Percentiles rank a stretch among this genome's conserved stretches.
Evolutionary conservation across 2,888 invertebrate species (phyloP).

Genomic region (Nemurella pictetii): DNA sequence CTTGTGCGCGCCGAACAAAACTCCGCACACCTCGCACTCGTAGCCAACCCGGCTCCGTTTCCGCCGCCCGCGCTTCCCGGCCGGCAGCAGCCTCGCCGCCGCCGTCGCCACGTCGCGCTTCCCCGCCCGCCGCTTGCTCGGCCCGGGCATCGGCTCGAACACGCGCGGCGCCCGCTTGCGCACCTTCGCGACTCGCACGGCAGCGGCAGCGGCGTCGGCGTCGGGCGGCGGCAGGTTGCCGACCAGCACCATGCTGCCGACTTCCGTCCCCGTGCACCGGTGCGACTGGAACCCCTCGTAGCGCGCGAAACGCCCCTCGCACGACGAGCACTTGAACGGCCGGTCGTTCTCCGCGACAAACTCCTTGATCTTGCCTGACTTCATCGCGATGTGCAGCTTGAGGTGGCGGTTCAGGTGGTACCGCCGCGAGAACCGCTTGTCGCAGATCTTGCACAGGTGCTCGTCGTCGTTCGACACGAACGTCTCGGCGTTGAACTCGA

Average conservation of each 20-base stretch:
- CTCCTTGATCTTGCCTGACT: slow-evolving; percentile 19
- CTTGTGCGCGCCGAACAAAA: slow-evolving; percentile 45
- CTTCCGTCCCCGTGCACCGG: slow-evolving; percentile 31
- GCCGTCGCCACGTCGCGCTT: neutral
- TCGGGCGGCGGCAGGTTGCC: neutral
- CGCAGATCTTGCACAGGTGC: slow-evolving; percentile 44
- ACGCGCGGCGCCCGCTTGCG: neutral
- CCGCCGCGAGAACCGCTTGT: slow-evolving; percentile 44
- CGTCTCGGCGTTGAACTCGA: slow-evolving; percentile 24
- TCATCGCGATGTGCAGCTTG: slow-evolving; percentile 41
- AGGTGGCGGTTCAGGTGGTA: slow-evolving; percentile 46
- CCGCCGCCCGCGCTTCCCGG: slow-evolving; percentile 31
- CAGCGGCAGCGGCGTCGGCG: neutral
- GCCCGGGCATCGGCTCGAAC: neutral
- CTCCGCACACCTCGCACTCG: slow-evolving; percentile 46
- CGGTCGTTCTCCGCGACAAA: neutral
- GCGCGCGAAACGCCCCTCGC: slow-evolving; percentile 34
- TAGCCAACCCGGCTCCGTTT: slow-evolving; percentile 39
- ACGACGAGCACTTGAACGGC: slow-evolving; percentile 38
- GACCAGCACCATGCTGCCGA: slow-evolving; percentile 28
- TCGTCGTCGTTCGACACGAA: slow-evolving; percentile 26
- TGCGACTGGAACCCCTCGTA: slow-evolving; percentile 36
- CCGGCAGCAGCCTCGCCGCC: slow-evolving; percentile 25
- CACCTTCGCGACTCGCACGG: neutral
- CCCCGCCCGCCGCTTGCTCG: neutral